Percentiles rank a stretch among this genome's conserved stretches.
phyloP scores from a whole-genome alignment of 2,113 vertebrate species.

The Abramis brama region DNA sequence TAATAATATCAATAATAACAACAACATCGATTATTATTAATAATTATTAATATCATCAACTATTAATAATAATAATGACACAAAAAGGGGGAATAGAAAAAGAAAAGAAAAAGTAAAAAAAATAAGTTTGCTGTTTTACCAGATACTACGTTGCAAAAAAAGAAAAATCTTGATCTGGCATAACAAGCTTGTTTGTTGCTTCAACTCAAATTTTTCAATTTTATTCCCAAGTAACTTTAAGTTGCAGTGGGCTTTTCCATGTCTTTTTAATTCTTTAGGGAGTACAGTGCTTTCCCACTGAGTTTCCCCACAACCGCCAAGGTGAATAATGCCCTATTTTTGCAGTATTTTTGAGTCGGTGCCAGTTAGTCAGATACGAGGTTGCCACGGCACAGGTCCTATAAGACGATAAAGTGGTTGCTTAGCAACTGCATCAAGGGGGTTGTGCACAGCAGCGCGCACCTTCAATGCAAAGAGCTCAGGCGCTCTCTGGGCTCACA shows the following conservation, averaged over 20 bases:
- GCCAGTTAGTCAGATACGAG: constrained; percentile 22
- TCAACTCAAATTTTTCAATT: neutral
- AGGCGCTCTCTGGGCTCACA: neutral
- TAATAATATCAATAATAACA: too few relatives aligned
- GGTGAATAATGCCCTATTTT: neutral
- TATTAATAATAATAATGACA: too few relatives aligned
- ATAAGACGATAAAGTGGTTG: constrained; percentile 61
- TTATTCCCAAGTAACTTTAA: neutral
- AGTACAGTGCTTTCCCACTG: neutral
- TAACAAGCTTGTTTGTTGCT: neutral
- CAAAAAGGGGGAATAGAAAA: too few relatives aligned
- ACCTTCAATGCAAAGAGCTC: constrained; percentile 16
- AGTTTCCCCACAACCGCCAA: neutral
- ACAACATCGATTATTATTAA: too few relatives aligned
- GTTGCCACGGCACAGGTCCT: constrained; percentile 28
- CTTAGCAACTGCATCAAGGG: constrained; percentile 73
- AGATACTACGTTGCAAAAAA: neutral
- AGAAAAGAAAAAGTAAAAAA: too few relatives aligned
- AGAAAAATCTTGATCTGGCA: neutral
- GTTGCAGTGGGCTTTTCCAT: neutral
- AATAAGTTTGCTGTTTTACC: neutral
- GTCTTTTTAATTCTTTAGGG: neutral
- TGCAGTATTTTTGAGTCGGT: constrained; percentile 18
- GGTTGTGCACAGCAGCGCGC: constrained; percentile 28
- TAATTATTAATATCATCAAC: too few relatives aligned